These are phyloP conservation scores for Lochmaea crataegi DNA, from an alignment of 2,888 invertebrate genomes.

Conservation along the genomic window DNA sequence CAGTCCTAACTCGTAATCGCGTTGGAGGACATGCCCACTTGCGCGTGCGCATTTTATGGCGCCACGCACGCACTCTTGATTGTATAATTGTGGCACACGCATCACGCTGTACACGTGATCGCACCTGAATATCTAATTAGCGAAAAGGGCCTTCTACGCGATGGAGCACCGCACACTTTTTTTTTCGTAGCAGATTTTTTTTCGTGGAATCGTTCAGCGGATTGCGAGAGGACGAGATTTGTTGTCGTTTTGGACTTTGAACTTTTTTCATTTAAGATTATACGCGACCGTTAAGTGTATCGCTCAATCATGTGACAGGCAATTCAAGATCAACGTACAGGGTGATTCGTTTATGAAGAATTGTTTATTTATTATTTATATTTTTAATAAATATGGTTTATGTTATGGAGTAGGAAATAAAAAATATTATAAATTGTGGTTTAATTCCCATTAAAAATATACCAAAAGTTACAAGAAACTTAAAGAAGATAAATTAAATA, in stretches of 20 bases:
- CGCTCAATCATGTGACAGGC: conserved; percentile 26
- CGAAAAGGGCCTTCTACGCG: conserved; percentile 35
- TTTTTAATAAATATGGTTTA: neutral
- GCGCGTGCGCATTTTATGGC: conserved; percentile 59
- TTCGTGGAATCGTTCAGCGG: neutral
- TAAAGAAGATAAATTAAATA: too few species aligned
- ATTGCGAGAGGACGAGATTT: conserved; percentile 8
- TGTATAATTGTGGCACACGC: conserved; percentile 62
- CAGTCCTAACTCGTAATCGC: conserved; percentile 46
- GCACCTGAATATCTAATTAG: conserved; percentile 47
- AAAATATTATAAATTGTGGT: too few species aligned
- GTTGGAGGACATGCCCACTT: conserved; percentile 61
- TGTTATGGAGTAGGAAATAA: too few species aligned
- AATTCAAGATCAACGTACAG: conserved; percentile 21
- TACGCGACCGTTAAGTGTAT: conserved; percentile 15
- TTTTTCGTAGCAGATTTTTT: too few species aligned
- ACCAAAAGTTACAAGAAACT: too few species aligned
- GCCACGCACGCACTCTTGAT: conserved; percentile 63
- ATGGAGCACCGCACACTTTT: neutral
- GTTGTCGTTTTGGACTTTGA: conserved; percentile 28
- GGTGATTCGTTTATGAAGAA: neutral
- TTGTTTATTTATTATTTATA: too few species aligned
- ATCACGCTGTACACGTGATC: conserved; percentile 56
- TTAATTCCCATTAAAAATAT: too few species aligned
- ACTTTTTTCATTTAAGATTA: conserved; percentile 16